A percentile compares a stretch with the other conserved stretches of the same genome.
phyloP scores from a whole-genome alignment of 1,140 invertebrate species.

The Papilio xuthus region DNA sequence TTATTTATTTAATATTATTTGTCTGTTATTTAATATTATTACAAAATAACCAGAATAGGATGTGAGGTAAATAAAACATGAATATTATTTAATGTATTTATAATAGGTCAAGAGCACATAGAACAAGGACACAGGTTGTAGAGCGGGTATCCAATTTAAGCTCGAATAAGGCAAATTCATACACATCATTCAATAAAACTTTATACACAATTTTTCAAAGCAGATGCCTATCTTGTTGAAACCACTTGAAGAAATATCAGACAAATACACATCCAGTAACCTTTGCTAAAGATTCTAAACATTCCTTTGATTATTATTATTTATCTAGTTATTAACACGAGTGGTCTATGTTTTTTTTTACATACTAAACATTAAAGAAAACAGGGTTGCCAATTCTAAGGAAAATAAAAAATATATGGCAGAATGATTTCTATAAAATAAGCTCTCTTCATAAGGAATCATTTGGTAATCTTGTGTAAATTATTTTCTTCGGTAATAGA shows the following conservation, averaged over 20 bases:
- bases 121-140: constrained; percentile 29
- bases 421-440: background rate
- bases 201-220: constrained; percentile 15
- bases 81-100: constrained; percentile 23
- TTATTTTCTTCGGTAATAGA: background rate
- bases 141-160: constrained; percentile 47
- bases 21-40: constrained; percentile 22
- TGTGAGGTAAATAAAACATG: constrained; percentile 28
- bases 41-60: background rate
- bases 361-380: background rate
- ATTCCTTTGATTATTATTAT: background rate
- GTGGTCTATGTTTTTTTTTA: constrained; percentile 2
- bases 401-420: background rate
- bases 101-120: constrained; percentile 33
- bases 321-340: background rate
- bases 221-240: constrained; percentile 13
- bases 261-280: background rate
- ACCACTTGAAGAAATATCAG: background rate
- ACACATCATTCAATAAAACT: constrained; percentile 40
- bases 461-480: background rate
- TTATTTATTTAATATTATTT: constrained; percentile 26
- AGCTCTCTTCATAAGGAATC: background rate
- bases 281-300: background rate
- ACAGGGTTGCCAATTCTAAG: background rate
- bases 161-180: constrained; percentile 54